Base-by-base conservation (phyloP, 2,888 invertebrate genomes). In the Ectemnius lituratus region DNA sequence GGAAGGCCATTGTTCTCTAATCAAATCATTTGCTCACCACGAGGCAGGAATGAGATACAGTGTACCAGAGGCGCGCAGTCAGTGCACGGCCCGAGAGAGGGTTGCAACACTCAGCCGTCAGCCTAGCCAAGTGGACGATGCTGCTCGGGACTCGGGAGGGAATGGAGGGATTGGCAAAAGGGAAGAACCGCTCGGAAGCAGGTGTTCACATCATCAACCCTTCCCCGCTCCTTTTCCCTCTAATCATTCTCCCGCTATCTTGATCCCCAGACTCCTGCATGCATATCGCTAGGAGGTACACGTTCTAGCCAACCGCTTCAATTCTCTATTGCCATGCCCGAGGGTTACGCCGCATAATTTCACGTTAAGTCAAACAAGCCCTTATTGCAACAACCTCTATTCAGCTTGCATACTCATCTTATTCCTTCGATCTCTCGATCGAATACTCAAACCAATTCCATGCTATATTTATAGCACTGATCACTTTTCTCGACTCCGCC, bases 1-100 rank as follows among this genome's bases (percentile, higher is more conserved):
- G 90, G 90, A 90, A 90, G 88, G 86, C 89, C 88, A 90, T 90
- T 90, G 90, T 90, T 90, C 90, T 88, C 88, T 90, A 90, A 90
- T 90, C 90, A 90, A 90, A 90, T 90, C 88, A 90, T 89, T 90
- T 88, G 89, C 87, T 87, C 86, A 84, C 79, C 85, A 85, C 84
- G 76, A 75, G 76, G 83, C 83, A 83, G 84, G 76, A 71, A 73
- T 58, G 83, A 76, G 81, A 73, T 37, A 37, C 74, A 77, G 67
- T 63, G 62, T 52, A 79, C 74, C 76, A 74, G 83, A 62, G 57
- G 61, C 23, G 47, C 52, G 62, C 20, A 28, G 56, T 46, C 37
- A 11, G 8, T 37, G 8, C 37, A 37, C 28, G 62, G 3, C 56
- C 57, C 20, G 69, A 56, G 49, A 18, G 58, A 69, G 37, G 28